Conservation (phyloP, 2,113 vertebrate genomes). For the Ophthalmolycus amberensis region DNA sequence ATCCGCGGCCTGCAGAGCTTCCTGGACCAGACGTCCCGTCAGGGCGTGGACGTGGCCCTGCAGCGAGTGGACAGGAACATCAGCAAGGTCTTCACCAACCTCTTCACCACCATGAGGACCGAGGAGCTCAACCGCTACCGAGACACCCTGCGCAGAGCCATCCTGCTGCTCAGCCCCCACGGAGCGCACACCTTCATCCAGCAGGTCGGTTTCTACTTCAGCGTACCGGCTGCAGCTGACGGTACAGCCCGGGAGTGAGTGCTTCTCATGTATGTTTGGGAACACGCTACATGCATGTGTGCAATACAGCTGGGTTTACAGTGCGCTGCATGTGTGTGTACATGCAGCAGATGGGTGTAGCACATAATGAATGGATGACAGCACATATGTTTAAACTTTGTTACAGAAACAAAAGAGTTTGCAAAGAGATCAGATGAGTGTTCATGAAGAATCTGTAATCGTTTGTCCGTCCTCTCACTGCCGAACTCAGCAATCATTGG, state of each 20-base stretch:
- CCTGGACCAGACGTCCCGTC: conserved; percentile 93
- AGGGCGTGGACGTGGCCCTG: conserved; percentile 94
- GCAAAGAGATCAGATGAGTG: neutral
- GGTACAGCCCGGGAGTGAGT: neutral
- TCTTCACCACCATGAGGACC: conserved; percentile 96
- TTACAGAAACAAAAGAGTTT: neutral
- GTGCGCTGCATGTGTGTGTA: too few species aligned
- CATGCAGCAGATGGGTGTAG: too few species aligned
- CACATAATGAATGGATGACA: neutral
- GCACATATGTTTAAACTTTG: neutral
- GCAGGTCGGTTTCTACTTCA: conserved; percentile 85
- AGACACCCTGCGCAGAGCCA: conserved; percentile 93
- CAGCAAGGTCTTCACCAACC: conserved; percentile 93
- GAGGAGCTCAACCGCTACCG: conserved; percentile 96
- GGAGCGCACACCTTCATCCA: conserved; percentile 95
- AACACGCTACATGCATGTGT: neutral
- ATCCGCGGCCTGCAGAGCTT: conserved; percentile 96
- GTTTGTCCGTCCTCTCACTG: neutral
- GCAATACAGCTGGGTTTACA: too few species aligned
- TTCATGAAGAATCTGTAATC: neutral
- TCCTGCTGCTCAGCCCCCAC: conserved; percentile 92
- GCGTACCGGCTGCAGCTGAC: rapidly evolving
- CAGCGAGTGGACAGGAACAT: conserved; percentile 97
- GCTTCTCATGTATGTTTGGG: too few species aligned
- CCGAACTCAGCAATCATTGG: too few species aligned